A percentile compares a stretch with the other conserved stretches of the same genome.
phyloP scores from a whole-genome alignment of 2,888 invertebrate genomes.

The Sarcophaga caerulescens region DNA sequence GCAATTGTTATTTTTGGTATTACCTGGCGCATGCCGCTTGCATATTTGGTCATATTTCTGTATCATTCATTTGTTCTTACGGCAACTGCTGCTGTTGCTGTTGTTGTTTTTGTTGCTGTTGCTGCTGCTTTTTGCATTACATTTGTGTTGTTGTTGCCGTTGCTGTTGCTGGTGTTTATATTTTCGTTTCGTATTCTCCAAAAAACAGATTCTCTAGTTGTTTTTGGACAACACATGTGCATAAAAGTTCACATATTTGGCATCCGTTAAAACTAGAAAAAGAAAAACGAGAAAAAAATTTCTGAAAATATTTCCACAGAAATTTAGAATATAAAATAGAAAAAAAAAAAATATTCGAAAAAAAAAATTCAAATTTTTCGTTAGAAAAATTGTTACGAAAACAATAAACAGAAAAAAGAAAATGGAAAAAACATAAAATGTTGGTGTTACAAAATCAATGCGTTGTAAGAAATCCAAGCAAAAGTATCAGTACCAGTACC shows the following conservation, averaged over 20 bases:
- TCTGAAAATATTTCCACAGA: not conserved
- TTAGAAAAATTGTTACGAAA: not conserved
- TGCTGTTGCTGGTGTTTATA: conserved; percentile 21
- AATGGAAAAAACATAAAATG: conserved; percentile 38
- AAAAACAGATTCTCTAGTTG: conserved; percentile 43
- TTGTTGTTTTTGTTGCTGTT: conserved; percentile 22
- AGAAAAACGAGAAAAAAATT: not conserved
- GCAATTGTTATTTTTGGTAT: conserved; percentile 49
- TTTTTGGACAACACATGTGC: conserved; percentile 59
- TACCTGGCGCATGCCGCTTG: conserved; percentile 68
- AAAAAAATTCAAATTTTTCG: conserved; percentile 12
- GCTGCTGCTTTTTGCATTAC: conserved; percentile 44
- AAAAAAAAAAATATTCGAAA: too few relatives aligned
- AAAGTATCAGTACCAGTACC: not conserved
- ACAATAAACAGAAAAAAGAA: not conserved
- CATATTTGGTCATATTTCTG: conserved; percentile 52
- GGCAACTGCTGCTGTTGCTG: conserved; percentile 25
- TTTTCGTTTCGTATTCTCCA: conserved; percentile 19
- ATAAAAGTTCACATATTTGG: conserved; percentile 59
- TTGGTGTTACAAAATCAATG: conserved; percentile 34
- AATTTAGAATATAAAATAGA: too few relatives aligned
- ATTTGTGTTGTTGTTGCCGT: conserved; percentile 42
- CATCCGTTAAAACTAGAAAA: conserved; percentile 51
- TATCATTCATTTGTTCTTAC: conserved; percentile 7
- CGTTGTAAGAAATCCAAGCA: not conserved